Conservation (phyloP, 2,797 vertebrate genomes). For the Cuculus canorus region DNA sequence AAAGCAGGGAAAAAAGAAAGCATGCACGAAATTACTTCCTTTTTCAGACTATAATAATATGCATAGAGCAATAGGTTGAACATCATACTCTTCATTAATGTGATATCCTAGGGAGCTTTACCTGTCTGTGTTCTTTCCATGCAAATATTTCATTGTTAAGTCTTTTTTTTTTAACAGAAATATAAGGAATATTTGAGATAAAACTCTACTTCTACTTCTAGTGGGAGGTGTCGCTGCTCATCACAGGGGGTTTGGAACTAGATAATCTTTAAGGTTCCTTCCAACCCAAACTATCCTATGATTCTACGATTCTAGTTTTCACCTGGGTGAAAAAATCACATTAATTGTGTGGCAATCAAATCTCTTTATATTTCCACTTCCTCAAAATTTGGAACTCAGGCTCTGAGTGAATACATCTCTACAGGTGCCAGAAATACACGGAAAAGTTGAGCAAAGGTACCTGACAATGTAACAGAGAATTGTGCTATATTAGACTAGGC, state of each 20-base stretch:
- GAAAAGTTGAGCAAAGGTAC: neutral
- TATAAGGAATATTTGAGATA: neutral
- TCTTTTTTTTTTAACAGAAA: neutral
- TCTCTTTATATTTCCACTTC: neutral
- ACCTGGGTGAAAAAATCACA: neutral
- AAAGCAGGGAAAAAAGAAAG: neutral
- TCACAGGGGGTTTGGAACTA: no score
- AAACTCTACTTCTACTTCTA: neutral
- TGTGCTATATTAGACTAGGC: neutral
- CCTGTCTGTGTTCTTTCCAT: neutral
- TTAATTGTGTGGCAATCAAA: neutral
- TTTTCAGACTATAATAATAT: neutral
- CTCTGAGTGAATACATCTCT: neutral
- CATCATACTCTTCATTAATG: neutral
- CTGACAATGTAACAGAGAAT: neutral
- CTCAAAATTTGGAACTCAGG: neutral
- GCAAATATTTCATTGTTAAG: neutral
- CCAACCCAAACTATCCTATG: no score
- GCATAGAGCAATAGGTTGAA: neutral
- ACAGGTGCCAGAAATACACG: neutral
- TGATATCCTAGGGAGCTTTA: neutral
- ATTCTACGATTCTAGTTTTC: no score
- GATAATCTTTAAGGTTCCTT: no score
- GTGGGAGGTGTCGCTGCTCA: no score
- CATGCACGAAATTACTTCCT: neutral